Percentiles rank a stretch among this genome's conserved stretches.
Conservation (phyloP, 2,888 invertebrate genomes). For the Andrena fulva region DNA sequence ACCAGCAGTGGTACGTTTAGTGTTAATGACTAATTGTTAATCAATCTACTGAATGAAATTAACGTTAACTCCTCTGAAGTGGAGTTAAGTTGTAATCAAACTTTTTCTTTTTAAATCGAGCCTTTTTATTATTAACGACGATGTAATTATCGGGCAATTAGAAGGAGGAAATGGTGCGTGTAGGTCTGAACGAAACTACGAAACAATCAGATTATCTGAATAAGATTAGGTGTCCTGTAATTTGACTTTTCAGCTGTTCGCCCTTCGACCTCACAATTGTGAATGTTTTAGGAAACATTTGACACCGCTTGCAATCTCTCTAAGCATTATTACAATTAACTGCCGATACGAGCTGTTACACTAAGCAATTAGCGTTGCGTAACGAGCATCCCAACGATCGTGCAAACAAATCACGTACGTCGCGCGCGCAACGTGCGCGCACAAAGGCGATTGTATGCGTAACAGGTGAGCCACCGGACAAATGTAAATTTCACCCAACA, state of each 20-base stretch:
- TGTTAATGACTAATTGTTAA: no score
- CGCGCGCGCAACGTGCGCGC: constrained; percentile 11
- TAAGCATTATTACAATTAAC: not conserved
- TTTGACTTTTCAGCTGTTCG: not conserved
- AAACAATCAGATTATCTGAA: no score
- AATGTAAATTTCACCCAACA: constrained; percentile 50
- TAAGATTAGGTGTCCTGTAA: no score
- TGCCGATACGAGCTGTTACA: not conserved
- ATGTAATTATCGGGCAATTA: no score
- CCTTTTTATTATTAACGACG: no score
- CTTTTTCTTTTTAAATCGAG: no score
- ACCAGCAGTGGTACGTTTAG: no score
- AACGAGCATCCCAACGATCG: constrained; percentile 29
- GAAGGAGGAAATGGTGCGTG: no score
- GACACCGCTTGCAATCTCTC: not conserved
- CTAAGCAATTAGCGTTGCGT: constrained; percentile 45
- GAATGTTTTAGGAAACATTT: not conserved
- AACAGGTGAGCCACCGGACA: constrained; percentile 48
- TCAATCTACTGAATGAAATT: no score
- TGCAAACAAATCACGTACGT: constrained; percentile 46
- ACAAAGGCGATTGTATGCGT: constrained; percentile 45
- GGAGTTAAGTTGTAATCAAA: no score
- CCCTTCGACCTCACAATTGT: not conserved
- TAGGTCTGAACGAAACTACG: no score
- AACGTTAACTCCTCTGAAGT: no score